phyloP scores from a whole-genome alignment of 2,113 vertebrate genomes.

The Danio rerio region GRCz12tu NC_133182.1:44656501-44657000 shows the following conservation, averaged over 20 bases:
- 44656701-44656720: background rate
- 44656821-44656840: background rate
- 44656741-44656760: background rate
- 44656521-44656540: background rate
- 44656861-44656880: background rate
- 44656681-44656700: background rate
- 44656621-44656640: background rate
- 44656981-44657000: too few species aligned
- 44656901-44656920: too few species aligned
- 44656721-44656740: background rate
- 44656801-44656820: background rate
- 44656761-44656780: background rate
- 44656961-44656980: too few species aligned
- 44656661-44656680: slow-evolving; percentile 8
- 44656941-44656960: too few species aligned
- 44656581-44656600: background rate
- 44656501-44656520: slow-evolving; percentile 31
- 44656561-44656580: background rate
- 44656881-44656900: background rate
- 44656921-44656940: too few species aligned
- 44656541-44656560: background rate
- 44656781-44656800: background rate
- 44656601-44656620: background rate
- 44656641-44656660: background rate
- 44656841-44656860: background rate